These are phyloP conservation scores for Pelmatolapia mariae DNA, from an alignment of 2,113 vertebrate genomes.

Conservation along the genomic window DNA sequence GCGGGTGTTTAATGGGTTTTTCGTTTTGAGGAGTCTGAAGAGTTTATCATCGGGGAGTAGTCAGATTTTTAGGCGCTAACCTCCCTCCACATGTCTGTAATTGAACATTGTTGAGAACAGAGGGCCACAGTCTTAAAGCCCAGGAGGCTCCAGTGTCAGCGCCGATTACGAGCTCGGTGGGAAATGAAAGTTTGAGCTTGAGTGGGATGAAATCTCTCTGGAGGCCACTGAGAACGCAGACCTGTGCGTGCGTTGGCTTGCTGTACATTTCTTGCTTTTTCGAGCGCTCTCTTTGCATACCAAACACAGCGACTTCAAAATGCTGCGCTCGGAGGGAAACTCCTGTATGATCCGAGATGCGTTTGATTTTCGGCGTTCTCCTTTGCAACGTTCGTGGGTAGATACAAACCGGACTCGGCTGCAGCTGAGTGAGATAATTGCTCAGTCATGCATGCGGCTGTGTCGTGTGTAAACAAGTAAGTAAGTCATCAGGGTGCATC, in stretches of 20 bases:
- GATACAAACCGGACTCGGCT: not conserved
- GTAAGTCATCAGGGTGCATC: not conserved
- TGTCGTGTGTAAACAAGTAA: not conserved
- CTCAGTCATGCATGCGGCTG: not conserved
- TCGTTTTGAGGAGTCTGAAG: conserved; percentile 18
- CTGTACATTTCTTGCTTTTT: not conserved
- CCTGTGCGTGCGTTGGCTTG: not conserved
- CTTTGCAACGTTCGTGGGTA: not conserved
- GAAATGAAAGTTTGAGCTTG: not conserved
- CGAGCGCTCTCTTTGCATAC: not conserved
- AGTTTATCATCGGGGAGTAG: conserved; percentile 7
- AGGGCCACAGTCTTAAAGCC: not conserved
- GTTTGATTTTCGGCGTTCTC: not conserved
- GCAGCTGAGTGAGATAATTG: not conserved
- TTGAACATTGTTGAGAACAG: not conserved
- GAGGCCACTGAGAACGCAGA: not conserved
- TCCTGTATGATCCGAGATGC: not conserved
- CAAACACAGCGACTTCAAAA: not conserved
- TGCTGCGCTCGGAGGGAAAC: not conserved
- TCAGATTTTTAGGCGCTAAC: conserved; percentile 3
- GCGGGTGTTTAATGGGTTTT: conserved; percentile 40
- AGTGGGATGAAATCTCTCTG: not conserved
- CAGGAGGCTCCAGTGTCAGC: not conserved
- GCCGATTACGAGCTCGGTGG: not conserved
- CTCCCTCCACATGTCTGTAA: conserved; percentile 2